These are phyloP conservation scores for Zelostemma sp. DNA, from an alignment of 1,140 invertebrate species.

Conservation along the genomic window DNA sequence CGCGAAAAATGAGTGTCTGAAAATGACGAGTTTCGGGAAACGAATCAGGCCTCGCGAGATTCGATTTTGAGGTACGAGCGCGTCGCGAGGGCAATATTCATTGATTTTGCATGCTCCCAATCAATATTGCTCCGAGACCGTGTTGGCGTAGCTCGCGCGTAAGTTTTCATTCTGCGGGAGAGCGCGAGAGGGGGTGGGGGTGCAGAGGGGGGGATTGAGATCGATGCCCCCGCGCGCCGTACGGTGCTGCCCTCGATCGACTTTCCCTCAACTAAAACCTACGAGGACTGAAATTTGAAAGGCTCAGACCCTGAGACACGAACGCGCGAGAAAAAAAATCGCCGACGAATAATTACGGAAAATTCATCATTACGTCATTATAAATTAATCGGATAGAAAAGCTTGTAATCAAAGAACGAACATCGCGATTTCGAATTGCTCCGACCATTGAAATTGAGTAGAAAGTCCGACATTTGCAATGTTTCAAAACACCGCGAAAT, in stretches of 20 bases:
- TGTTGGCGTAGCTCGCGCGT: conserved; percentile 39
- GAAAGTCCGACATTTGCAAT: too few species aligned
- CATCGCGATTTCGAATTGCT: too few species aligned
- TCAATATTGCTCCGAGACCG: conserved; percentile 44
- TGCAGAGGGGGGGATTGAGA: conserved; percentile 40
- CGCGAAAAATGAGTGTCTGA: not conserved
- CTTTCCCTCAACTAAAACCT: conserved; percentile 18
- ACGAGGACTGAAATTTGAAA: conserved; percentile 22
- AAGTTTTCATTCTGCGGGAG: conserved; percentile 54
- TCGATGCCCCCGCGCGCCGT: conserved; percentile 56
- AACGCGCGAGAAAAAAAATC: not conserved
- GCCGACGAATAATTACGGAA: too few species aligned
- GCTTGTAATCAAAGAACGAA: too few species aligned
- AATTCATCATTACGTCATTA: too few species aligned
- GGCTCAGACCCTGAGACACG: not conserved
- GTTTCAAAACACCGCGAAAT: too few species aligned
- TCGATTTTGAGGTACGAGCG: conserved; percentile 23
- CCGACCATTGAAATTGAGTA: too few species aligned
- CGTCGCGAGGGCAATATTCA: conserved; percentile 29
- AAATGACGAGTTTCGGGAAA: not conserved
- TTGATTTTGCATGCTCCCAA: conserved; percentile 49
- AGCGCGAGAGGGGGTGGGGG: conserved; percentile 21
- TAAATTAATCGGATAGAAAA: too few species aligned
- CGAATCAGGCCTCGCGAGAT: conserved; percentile 11
- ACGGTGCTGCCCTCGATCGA: conserved; percentile 55